Evolutionary conservation across 37 sponge, comb jelly and placozoan species (phyloP), one percentile per base, ranked within the genome.

Genomic region (Eunapius fragilis): DNA sequence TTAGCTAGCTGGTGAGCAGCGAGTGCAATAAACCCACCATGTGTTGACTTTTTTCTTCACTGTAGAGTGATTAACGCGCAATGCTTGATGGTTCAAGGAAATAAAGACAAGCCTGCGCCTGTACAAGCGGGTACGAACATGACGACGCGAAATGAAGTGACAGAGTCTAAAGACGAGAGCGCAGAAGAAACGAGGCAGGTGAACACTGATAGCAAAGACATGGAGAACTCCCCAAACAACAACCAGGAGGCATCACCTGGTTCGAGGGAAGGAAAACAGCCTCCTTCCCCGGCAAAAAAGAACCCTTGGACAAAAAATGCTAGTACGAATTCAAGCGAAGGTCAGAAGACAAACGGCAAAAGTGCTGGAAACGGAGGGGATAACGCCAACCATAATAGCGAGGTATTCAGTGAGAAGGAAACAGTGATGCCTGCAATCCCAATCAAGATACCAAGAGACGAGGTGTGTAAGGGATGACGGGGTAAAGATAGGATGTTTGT

Each of bases 231-330:
- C 14, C 58, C 58, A 19, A 58, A 58, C 17, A 58, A 58, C 58
- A 58, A 17, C 17, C 58, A 10, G 22, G 58, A 58, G 22, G 14
- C 58, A 1, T 58, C 58, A 2, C 58, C 58, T 17, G 58, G 58
- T 11, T 58, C 22, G 58, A 58, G 22, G 58, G 58, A 58, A 58
- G 58, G 58, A 58, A 58, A 58, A 17, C 58, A 58, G 58, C 58
- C 58, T 2, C 58, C 58, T 58, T 58, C 58, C 6, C 58, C 58
- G 58, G 58, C 82, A 25, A 87, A 87, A 26, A 82, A 76, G 72
- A 88, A 88, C 37, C 88, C 88, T 2, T 88, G 88, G 88, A 82
- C 81, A 31, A 82, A 47, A 47, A 87, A 87, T 34, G 70, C 77
- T 34, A 22, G 70, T 30, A 26, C 87, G 3, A 58, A 58, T 58